Evolutionary conservation across 2,888 invertebrate genomes (phyloP), one percentile per base, ranked within the genome.

Genomic region (Polydrusus cervinus): DNA sequence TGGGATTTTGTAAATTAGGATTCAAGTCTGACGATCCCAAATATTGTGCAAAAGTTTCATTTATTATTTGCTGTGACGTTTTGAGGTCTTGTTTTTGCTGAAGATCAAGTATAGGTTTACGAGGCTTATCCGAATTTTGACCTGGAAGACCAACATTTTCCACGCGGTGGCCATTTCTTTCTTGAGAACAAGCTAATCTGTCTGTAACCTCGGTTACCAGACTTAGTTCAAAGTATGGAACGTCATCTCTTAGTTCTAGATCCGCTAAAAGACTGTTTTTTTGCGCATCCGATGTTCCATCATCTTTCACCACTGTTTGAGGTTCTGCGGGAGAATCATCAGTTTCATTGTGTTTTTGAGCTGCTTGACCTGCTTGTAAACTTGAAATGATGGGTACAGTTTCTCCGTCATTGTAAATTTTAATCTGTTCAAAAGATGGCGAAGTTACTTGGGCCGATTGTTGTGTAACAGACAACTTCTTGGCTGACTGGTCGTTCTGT

Each of bases 41-140:
- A 38, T 18, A 60, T 11, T 60, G 57, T 18, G 8, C 57, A 38
- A 60, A 60, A 10, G 57, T 18, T 38, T 60, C 57, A 9, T 60
- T 60, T n/a, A 60, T 60, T 18, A 38, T 38, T 38, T 60, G 38
- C 11, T 38, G 57, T 16, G 38, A 38, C 10, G 57, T 38, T 38
- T 60, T 60, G 11, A 60, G 38, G n/a, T 14, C 16, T 14, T 60
- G 38, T 8, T 14, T 57, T 38, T 14, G 14, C 5, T 57, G 57
- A 16, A 34, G 5, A 38, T 6, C 25, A 1, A 11, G 3, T 25
- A 20, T 2, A 5, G 10, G 10, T 14, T 57, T n/a, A 38, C 1
- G 3, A 38, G 16, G 5, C 10, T 11, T 16, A 60, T 16, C 38
- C 14, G 38, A 38, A 18, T 18, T 60, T 8, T 38, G 16, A 60